Evolutionary conservation across 2,113 vertebrate genomes (phyloP).

Genomic region (Antechinus flavipes): DNA sequence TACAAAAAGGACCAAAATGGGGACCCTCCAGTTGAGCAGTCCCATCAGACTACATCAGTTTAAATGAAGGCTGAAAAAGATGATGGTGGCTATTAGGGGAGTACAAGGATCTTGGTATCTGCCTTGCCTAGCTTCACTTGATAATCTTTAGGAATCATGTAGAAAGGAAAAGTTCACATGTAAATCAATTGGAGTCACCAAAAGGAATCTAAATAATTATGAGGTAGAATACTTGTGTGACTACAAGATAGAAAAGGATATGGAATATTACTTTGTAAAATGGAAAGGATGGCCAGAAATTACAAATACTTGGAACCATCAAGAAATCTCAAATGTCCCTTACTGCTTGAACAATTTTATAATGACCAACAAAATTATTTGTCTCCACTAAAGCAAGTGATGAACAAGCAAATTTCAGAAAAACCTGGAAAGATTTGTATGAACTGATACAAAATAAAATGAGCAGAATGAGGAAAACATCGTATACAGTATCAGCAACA

Average conservation of each 20-base stretch:
- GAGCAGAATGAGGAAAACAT: no score
- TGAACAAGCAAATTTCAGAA: no score
- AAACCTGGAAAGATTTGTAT: no score
- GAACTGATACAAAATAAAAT: no score
- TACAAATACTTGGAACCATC: constrained; percentile 88
- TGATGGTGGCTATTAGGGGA: no score
- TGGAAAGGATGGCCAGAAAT: constrained; percentile 91
- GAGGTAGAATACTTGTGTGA: constrained; percentile 91
- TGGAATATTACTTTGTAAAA: constrained; percentile 88
- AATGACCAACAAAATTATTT: constrained; percentile 84
- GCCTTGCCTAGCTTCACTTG: constrained; percentile 89
- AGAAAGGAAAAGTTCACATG: constrained; percentile 89
- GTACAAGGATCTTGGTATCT: constrained; percentile 84
- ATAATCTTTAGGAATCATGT: constrained; percentile 90
- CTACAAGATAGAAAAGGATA: constrained; percentile 89
- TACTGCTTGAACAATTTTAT: constrained; percentile 85
- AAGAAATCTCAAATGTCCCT: constrained; percentile 85
- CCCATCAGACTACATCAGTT: no score
- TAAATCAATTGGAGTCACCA: constrained; percentile 88
- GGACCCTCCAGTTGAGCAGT: no score
- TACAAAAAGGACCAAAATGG: no score
- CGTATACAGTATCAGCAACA: no score
- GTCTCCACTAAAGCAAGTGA: constrained; percentile 76
- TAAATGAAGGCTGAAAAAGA: no score
- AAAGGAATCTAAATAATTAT: constrained; percentile 88